Base-by-base conservation (phyloP, 1,140 invertebrate species). In the Cephus cinctus region DNA sequence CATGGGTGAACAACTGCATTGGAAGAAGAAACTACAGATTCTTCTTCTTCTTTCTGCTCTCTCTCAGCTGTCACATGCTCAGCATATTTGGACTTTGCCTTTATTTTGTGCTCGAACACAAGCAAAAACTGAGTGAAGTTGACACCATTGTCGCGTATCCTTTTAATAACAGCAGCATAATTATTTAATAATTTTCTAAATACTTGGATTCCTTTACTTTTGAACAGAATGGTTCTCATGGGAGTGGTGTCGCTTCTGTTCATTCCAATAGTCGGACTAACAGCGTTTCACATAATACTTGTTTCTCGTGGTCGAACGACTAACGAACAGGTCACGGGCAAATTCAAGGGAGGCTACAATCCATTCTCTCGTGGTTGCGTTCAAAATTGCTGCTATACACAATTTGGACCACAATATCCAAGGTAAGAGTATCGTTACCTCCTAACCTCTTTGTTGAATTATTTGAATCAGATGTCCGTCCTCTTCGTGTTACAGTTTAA, bases 1-100 rank as follows among this genome's bases (percentile, higher is more conserved):
- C 97, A 42, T 99, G 97, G 97, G 92, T 99, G 56, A 98, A 99
- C 78, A 99, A 99, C 77, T 99, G 98, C 75, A 98, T 99, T 65
- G 98, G 98, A 42, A 85, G 96, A 54, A 84, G 96, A 57, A 99
- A 99, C 78, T 99, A 99, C 75, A 83, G 96, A 65, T 97, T 95
- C 77, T 98, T 98, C 81, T 97, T 98, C 79, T 92, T 98, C 79
- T 99, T 99, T 77, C 86, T 99, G 21, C 83, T 98, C 60, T 97
- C 94, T 45, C 80, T 99, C 22, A 94, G 91, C 63, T 82, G 96
- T 65, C 97, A 99, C 74, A 99, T 98, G 94, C 83, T 97, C 57
- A 91, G 90, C 73, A 96, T 99, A 74, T 98, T 98, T 79, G 83
- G 86, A 36, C 84, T 97, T 55, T 96, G 94, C 76, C 79, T 98